phyloP scores from a whole-genome alignment of 2,888 invertebrate species.

The Stratiomys singularior region DNA sequence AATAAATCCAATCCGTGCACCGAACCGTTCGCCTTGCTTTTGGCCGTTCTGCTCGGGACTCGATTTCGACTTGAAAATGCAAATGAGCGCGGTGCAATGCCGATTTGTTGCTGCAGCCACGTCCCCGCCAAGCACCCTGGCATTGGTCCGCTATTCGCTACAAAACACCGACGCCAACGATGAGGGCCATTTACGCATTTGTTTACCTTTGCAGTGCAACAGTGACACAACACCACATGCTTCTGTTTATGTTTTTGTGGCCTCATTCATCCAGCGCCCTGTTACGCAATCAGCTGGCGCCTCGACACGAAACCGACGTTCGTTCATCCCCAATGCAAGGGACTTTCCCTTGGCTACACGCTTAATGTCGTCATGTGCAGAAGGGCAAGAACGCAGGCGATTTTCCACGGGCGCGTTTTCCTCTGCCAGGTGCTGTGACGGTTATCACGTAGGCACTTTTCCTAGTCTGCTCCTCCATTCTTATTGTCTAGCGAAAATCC shows the following conservation, averaged over 20 bases:
- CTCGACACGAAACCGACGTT: background rate
- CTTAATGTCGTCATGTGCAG: background rate
- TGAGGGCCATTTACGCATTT: background rate
- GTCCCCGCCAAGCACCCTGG: background rate
- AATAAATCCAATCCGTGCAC: no score
- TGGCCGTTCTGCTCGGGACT: background rate
- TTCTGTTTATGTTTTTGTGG: background rate
- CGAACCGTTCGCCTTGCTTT: no score
- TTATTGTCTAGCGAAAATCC: background rate
- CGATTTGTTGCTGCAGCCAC: no score
- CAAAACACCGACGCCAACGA: background rate
- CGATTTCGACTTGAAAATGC: background rate
- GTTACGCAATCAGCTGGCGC: background rate
- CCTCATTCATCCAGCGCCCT: background rate
- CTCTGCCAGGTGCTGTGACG: background rate
- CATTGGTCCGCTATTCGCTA: background rate
- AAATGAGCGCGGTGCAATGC: background rate
- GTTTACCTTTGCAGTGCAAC: background rate
- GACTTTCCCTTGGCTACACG: background rate
- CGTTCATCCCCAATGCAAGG: background rate
- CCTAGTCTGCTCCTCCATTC: background rate
- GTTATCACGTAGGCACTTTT: slow-evolving; percentile 31
- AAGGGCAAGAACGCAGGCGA: background rate
- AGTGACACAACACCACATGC: background rate
- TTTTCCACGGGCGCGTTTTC: background rate